A percentile compares a stretch with the other conserved stretches of the same genome.
Conservation (phyloP, 2,888 invertebrate species). For the Argyresthia goedartella region DNA sequence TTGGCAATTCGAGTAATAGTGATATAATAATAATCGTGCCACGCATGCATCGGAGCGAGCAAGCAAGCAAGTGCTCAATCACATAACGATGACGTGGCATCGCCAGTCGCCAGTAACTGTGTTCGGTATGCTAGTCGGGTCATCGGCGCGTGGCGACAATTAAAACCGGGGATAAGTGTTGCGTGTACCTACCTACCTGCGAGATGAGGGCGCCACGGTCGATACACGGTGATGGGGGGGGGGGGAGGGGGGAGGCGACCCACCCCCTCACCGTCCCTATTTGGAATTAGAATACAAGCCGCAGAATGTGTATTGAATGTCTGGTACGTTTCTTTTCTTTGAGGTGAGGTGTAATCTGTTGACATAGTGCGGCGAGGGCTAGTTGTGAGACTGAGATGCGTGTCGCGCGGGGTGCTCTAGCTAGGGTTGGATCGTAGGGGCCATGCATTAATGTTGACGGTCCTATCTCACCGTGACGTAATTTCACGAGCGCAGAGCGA, state of each 20-base stretch:
- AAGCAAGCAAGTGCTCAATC: no score
- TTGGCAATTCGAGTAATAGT: no score
- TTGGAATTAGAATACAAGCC: constrained; percentile 63
- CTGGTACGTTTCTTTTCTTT: constrained; percentile 11
- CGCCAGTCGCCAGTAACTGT: constrained; percentile 21
- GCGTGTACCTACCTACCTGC: constrained; percentile 63
- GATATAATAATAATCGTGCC: no score
- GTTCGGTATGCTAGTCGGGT: constrained; percentile 31
- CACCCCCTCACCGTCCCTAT: constrained; percentile 20
- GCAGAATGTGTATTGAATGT: constrained; percentile 46
- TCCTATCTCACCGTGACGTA: no score
- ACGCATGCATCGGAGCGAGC: no score
- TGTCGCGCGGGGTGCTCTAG: not conserved
- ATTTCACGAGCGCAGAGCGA: no score
- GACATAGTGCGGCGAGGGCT: not conserved
- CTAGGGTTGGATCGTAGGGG: not conserved
- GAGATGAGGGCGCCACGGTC: constrained; percentile 66
- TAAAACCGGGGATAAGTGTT: constrained; percentile 69
- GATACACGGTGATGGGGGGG: constrained; percentile 43
- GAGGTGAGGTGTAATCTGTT: not conserved
- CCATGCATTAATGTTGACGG: not conserved
- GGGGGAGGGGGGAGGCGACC: constrained; percentile 13
- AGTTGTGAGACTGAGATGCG: not conserved
- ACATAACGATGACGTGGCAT: no score
- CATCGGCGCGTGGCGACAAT: constrained; percentile 67